Evolutionary conservation across 2,797 vertebrate species (phyloP).

Genomic region (Ceyx erithaca): DNA sequence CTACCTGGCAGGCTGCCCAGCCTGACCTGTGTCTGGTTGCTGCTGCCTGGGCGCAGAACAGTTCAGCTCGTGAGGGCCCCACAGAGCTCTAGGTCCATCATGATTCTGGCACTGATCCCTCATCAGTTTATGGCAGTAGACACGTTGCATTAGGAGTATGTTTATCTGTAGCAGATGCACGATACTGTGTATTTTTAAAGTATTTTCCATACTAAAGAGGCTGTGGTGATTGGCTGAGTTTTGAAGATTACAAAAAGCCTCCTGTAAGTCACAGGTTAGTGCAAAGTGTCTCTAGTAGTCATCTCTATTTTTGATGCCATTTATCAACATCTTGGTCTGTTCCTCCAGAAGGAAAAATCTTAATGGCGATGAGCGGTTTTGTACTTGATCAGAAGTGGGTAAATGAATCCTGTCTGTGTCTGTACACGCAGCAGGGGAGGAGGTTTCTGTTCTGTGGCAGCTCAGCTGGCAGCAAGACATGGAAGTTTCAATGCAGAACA

Average conservation of each 20-base stretch:
- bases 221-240: background rate
- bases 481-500: background rate
- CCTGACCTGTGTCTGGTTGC: background rate
- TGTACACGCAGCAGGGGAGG: background rate
- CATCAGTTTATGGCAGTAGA: background rate
- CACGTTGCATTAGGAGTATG: background rate
- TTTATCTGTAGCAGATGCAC: background rate
- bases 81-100: accelerated
- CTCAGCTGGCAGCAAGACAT: background rate
- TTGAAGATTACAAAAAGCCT: background rate
- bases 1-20: background rate
- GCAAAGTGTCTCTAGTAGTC: background rate
- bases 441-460: background rate
- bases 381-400: background rate
- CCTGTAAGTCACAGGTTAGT: background rate
- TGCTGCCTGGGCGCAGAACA: accelerated
- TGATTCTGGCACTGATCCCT: no score
- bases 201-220: background rate
- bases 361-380: background rate
- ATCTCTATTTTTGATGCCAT: background rate
- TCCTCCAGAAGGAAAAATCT: background rate
- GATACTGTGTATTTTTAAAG: background rate
- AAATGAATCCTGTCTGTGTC: background rate
- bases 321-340: background rate
- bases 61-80: accelerated